phyloP scores from a whole-genome alignment of 2,113 vertebrate genomes.

The Burhinus bistriatus region DNA sequence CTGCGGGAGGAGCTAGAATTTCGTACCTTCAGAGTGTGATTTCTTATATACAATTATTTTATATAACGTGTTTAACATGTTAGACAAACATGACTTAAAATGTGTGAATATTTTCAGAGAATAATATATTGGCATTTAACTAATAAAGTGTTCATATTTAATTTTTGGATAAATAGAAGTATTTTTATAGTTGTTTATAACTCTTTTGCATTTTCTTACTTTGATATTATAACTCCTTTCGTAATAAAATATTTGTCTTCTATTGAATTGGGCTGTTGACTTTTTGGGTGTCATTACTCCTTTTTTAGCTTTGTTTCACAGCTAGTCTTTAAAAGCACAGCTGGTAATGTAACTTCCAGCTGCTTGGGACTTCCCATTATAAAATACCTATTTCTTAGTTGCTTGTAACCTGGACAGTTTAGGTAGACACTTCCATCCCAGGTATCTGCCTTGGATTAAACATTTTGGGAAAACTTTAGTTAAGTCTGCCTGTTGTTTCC shows the following conservation, averaged over 20 bases:
- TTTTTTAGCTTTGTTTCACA: background rate
- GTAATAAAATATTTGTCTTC: conserved; percentile 57
- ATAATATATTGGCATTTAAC: conserved; percentile 69
- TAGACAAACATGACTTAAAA: conserved; percentile 2
- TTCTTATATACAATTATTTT: conserved; percentile 27
- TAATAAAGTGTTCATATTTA: conserved; percentile 61
- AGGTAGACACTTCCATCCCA: background rate
- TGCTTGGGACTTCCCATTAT: background rate
- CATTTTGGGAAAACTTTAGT: background rate
- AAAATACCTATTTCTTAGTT: background rate
- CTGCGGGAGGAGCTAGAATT: background rate
- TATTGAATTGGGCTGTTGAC: background rate
- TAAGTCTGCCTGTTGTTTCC: background rate
- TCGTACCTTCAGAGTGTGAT: background rate
- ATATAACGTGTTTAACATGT: background rate
- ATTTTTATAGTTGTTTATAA: conserved; percentile 66
- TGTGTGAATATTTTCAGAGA: conserved; percentile 57
- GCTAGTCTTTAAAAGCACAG: background rate
- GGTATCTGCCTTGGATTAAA: background rate
- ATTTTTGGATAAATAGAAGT: conserved; percentile 55
- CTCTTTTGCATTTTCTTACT: conserved; percentile 58
- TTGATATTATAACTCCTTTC: conserved; percentile 43
- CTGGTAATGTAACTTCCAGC: background rate
- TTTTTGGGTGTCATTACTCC: background rate
- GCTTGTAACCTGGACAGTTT: background rate